Conservation (phyloP, 2,797 vertebrate genomes). For the Premnoplex brunnescens region DNA sequence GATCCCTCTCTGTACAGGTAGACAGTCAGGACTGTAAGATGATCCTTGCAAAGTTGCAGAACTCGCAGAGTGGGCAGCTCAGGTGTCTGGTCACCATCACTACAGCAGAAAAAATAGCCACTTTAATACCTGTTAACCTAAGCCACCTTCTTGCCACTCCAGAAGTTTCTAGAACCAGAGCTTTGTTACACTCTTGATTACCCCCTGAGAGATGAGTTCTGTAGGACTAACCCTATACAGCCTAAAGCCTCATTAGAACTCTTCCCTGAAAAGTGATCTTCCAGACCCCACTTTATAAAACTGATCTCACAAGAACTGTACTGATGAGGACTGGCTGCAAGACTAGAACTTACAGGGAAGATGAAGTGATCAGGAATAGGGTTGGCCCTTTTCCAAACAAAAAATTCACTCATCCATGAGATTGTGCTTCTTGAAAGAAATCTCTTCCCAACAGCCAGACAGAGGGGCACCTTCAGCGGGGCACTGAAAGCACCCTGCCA, state of each 20-base stretch:
- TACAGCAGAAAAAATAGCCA: neutral
- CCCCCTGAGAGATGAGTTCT: neutral
- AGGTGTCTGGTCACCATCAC: neutral
- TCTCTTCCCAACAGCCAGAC: neutral
- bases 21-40: neutral
- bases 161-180: neutral
- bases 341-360: neutral
- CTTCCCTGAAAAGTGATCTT: neutral
- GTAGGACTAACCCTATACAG: neutral
- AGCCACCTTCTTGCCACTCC: neutral
- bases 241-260: neutral
- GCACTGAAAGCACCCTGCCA: neutral
- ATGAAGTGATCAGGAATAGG: neutral
- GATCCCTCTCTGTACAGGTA: neutral
- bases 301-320: neutral
- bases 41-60: neutral
- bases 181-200: neutral
- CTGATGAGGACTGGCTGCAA: neutral
- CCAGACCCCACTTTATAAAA: neutral
- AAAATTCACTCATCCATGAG: neutral
- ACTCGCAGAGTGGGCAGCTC: neutral
- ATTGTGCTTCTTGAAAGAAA: neutral
- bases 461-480: conserved; percentile 21
- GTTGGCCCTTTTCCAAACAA: neutral
- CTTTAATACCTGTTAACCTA: neutral